Percentiles rank a stretch among this genome's conserved stretches.
These are phyloP conservation scores for Carcharodon carcharias DNA, from an alignment of 2,797 vertebrate species.

Conservation along the genomic window DNA sequence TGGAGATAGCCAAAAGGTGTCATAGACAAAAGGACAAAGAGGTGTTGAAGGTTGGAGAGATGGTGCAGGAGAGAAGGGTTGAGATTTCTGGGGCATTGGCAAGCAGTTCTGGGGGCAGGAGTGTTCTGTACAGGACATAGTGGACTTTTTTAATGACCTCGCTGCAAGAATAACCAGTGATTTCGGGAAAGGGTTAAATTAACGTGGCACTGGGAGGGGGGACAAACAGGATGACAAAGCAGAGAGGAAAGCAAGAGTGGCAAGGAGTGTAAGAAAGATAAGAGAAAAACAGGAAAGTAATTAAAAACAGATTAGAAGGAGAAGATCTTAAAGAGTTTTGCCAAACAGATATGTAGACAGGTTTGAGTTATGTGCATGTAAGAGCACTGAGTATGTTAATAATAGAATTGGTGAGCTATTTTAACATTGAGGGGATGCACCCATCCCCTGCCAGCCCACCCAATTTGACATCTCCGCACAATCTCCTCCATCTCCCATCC, in stretches of 20 bases:
- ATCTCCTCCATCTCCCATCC: no score
- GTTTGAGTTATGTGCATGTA: not conserved
- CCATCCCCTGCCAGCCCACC: no score
- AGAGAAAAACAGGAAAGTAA: not conserved
- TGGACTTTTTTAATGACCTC: not conserved
- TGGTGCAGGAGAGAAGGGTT: not conserved
- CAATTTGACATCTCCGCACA: no score
- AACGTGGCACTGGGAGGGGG: not conserved
- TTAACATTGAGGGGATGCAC: not conserved
- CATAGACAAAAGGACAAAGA: no score
- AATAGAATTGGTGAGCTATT: not conserved
- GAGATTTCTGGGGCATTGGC: not conserved
- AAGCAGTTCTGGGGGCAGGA: not conserved
- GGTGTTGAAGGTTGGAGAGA: not conserved
- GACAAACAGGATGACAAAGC: not conserved
- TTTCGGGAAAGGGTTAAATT: not conserved
- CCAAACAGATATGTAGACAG: not conserved
- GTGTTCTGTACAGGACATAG: not conserved
- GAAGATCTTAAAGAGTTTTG: not conserved
- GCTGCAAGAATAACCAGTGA: not conserved
- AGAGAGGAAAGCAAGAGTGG: not conserved
- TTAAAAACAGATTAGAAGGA: not conserved
- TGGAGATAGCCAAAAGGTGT: no score
- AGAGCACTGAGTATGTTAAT: not conserved
- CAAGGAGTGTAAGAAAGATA: not conserved